Evolutionary conservation across 2,113 vertebrate genomes (phyloP).

Genomic region (Caloenas nicobarica): DNA sequence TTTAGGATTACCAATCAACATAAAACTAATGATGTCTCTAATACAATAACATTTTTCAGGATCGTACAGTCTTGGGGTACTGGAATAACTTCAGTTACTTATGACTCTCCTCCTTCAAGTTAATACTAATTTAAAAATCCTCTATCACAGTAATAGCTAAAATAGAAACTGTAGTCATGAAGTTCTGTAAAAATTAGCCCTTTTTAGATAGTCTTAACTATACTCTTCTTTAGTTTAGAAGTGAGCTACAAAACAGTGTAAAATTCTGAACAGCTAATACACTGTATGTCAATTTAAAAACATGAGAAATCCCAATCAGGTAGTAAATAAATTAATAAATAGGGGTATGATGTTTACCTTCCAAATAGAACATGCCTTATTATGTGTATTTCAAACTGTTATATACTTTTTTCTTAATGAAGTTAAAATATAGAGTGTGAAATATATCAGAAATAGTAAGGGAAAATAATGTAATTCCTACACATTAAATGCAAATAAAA

Average conservation of each 20-base stretch:
- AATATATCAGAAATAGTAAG: neutral
- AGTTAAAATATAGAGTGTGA: neutral
- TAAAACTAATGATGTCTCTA: neutral
- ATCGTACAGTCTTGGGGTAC: neutral
- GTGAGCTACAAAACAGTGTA: neutral
- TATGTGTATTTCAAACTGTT: neutral
- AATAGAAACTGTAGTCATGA: neutral
- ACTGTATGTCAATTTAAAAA: neutral
- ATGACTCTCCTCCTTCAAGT: neutral
- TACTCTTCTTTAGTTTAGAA: neutral
- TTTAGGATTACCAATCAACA: neutral
- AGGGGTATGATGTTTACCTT: neutral
- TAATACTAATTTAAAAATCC: neutral
- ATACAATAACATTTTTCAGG: neutral
- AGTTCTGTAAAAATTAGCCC: neutral
- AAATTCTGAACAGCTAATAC: neutral
- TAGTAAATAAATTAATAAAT: neutral
- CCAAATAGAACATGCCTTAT: neutral
- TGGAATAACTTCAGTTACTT: neutral
- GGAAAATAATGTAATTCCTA: neutral
- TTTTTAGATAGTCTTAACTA: neutral
- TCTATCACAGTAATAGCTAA: neutral
- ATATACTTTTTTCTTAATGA: neutral
- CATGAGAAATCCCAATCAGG: neutral
- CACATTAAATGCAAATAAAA: neutral